Conservation (phyloP, 2,797 vertebrate genomes). For the Epinephelus malabaricus region DNA sequence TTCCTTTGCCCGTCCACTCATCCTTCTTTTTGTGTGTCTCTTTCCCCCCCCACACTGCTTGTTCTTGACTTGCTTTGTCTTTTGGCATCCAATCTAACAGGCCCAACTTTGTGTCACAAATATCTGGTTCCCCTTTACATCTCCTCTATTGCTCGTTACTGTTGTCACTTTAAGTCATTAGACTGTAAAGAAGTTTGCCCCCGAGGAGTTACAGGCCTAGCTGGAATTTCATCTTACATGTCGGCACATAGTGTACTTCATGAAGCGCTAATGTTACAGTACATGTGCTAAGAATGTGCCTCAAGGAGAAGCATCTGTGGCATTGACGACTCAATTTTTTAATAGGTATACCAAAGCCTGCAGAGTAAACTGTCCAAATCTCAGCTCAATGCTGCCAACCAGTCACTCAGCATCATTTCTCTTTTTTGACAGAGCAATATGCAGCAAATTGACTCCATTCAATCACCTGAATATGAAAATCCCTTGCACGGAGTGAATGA, state of each 20-base stretch:
- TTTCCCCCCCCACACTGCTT: neutral
- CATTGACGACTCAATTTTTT: conserved; percentile 35
- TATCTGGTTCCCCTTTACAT: conserved; percentile 23
- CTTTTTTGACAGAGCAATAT: conserved; percentile 51
- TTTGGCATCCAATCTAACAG: conserved; percentile 26
- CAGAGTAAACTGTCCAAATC: conserved; percentile 30
- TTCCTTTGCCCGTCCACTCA: conserved; percentile 42
- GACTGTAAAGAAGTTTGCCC: conserved; percentile 6
- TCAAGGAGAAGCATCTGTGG: conserved; percentile 32
- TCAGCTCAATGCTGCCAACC: conserved; percentile 14
- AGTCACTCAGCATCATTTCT: conserved; percentile 46
- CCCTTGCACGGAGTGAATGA: conserved; percentile 14
- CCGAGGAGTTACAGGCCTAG: conserved; percentile 7
- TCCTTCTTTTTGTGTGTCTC: conserved; percentile 31
- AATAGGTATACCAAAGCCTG: conserved; percentile 34
- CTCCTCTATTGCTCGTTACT: conserved; percentile 15
- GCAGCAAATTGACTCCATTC: conserved; percentile 60
- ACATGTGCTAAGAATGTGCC: conserved; percentile 35
- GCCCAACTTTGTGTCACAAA: conserved; percentile 30
- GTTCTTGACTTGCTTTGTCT: conserved; percentile 32
- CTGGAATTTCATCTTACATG: conserved; percentile 27
- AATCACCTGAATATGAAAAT: conserved; percentile 54
- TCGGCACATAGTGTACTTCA: conserved; percentile 14
- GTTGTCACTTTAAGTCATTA: conserved; percentile 33
- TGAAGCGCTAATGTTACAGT: conserved; percentile 20